Evolutionary conservation across 2,113 vertebrate genomes (phyloP), one percentile per base, ranked within the genome.

Genomic region (Australoheros scitulus): DNA sequence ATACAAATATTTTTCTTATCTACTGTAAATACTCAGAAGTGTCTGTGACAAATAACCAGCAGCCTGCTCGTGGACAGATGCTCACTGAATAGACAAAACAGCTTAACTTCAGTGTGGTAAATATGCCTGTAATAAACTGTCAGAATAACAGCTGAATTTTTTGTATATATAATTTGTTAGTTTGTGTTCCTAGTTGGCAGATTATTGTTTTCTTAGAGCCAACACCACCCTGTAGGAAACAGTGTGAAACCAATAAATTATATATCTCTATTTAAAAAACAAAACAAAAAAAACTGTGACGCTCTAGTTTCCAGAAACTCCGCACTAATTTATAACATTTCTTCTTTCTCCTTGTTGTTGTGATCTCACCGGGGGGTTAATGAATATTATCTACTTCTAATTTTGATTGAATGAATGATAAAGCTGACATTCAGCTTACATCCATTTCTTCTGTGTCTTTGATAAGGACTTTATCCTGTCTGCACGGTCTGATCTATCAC

Each of bases 391-490:
- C 61, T 60, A 7, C n/a, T 43, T 34, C 61, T 34, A 38, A 79
- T 70, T 50, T 22, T 68, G 41, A 72, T 22, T 58, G 56, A 89
- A 77, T 26, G 24, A 72, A 47, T 63, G 65, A 78, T 81, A 88
- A 55, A 80, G 32, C 74, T 76, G 70, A 78, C 22, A 55, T 83
- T 87, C 80, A 80, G 34, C 60, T 68, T 80, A 7, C 74, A 90
- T 88, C 60, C 83, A 58, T 84, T 88, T 80, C 47, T 75, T 41
- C 57, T 55, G 32, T 87, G 61, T 81, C 63, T 86, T 80, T 80
- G 86, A 91, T 75, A 77, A 76, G 70, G 78, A 86, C 81, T 86
- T 86, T 59, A 86, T 76, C 77, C 79, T 85, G 87, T 80, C 79
- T 77, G 83, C 61, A 75, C 38, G 32, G 77, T 80, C 83, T 80